Conservation (phyloP, 2,888 invertebrate genomes). For the Drosophila phalerata region DNA sequence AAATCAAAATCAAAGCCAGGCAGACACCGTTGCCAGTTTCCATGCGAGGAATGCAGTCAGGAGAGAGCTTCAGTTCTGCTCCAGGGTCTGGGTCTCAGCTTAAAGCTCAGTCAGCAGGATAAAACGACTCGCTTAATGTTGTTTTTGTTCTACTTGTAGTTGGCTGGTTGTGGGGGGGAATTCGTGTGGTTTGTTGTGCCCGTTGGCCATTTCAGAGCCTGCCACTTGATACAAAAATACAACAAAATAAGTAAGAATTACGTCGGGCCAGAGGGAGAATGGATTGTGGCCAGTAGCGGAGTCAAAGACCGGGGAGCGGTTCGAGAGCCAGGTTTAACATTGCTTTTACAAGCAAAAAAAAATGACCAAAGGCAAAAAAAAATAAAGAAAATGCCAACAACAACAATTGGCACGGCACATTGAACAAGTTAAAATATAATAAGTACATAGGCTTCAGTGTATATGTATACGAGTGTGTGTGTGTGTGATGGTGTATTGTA, state of each 20-base stretch:
- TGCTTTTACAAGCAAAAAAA: conserved; percentile 35
- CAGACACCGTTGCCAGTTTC: conserved; percentile 11
- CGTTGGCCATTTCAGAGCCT: conserved; percentile 67
- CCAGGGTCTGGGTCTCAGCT: conserved; percentile 25
- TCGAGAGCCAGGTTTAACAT: conserved; percentile 1
- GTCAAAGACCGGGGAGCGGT: too few species aligned
- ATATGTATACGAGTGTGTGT: conserved; percentile 6
- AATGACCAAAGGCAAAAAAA: conserved; percentile 28
- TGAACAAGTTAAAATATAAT: conserved; percentile 76
- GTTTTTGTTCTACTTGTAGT: conserved; percentile 19
- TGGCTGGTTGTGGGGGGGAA: not conserved
- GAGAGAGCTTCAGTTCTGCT: not conserved
- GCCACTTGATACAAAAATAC: conserved; percentile 61
- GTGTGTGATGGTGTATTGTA: conserved; percentile 19
- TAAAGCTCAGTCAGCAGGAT: conserved; percentile 73
- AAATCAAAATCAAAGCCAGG: conserved; percentile 42
- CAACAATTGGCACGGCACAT: conserved; percentile 61
- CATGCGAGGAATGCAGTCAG: conserved; percentile 49
- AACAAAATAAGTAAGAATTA: conserved; percentile 20
- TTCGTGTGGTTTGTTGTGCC: conserved; percentile 44
- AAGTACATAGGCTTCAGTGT: conserved; percentile 45
- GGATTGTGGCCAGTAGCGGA: not conserved
- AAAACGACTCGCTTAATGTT: conserved; percentile 71
- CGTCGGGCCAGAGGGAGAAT: not conserved
- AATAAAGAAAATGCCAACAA: conserved; percentile 16